These are phyloP conservation scores for Malthinus flaveolus DNA, from an alignment of 2,888 invertebrate species.

Conservation along the genomic window DNA sequence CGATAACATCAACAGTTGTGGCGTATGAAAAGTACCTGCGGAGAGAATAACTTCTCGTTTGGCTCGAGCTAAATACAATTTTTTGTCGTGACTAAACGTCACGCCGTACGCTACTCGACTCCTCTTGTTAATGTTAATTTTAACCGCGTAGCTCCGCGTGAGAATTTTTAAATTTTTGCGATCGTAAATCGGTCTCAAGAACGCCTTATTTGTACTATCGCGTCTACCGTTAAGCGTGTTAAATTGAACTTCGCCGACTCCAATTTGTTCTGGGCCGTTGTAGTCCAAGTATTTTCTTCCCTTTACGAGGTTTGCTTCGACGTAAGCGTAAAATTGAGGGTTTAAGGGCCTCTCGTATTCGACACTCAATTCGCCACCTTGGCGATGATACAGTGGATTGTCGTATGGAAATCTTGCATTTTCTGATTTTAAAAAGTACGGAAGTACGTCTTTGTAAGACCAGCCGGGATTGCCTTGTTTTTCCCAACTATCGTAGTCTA, in stretches of 20 bases:
- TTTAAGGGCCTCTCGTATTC: conserved; percentile 62
- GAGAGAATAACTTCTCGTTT: conserved; percentile 74
- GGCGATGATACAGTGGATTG: conserved; percentile 67
- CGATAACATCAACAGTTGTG: conserved; percentile 81
- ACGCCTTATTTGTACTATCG: conserved; percentile 64
- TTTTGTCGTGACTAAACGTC: conserved; percentile 64
- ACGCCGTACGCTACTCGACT: conserved; percentile 66
- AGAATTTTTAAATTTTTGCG: conserved; percentile 71
- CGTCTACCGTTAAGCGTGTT: conserved; percentile 64
- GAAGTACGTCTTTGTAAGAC: conserved; percentile 48
- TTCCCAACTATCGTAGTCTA: conserved; percentile 31
- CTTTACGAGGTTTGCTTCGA: conserved; percentile 66
- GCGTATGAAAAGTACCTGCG: conserved; percentile 79
- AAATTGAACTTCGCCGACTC: conserved; percentile 65
- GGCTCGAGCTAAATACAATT: conserved; percentile 59
- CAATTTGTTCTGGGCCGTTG: conserved; percentile 63
- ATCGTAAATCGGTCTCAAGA: conserved; percentile 66
- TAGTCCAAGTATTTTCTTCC: conserved; percentile 69
- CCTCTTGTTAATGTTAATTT: conserved; percentile 63
- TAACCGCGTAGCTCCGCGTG: conserved; percentile 68
- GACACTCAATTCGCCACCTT: conserved; percentile 67
- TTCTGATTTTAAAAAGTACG: conserved; percentile 45
- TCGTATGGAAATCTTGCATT: conserved; percentile 50
- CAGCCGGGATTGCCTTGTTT: conserved; percentile 51
- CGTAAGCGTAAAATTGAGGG: conserved; percentile 61